phyloP scores from a whole-genome alignment of 2,797 vertebrate genomes.

The Typhlichthys eigenmanni region DNA sequence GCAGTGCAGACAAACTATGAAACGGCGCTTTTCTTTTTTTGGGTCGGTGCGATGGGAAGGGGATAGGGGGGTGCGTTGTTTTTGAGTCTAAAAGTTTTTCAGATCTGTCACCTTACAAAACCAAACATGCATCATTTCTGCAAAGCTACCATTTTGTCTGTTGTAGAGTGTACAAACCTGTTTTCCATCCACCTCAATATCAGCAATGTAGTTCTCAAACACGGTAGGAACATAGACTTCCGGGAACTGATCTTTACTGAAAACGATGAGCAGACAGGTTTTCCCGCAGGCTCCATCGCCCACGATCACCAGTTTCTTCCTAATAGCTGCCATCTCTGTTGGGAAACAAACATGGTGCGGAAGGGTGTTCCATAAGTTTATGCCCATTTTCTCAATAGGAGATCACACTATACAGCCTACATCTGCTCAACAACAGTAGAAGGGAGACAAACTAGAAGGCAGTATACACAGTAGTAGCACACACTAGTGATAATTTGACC shows the following conservation, averaged over 20 bases:
- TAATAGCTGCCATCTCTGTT: conserved; percentile 90
- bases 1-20: neutral
- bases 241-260: conserved; percentile 98
- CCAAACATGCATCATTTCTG: neutral
- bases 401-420: neutral
- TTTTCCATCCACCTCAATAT: conserved; percentile 95
- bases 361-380: neutral
- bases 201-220: conserved; percentile 98
- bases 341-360: conserved; percentile 30
- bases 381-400: neutral
- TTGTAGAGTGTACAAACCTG: conserved; percentile 80
- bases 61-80: no score
- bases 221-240: conserved; percentile 97
- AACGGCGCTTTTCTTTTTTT: no score
- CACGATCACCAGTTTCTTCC: conserved; percentile 98
- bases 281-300: conserved; percentile 97
- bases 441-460: no score
- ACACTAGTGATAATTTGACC: no score
- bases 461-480: no score
- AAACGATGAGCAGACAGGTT: conserved; percentile 96
- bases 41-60: no score
- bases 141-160: neutral
- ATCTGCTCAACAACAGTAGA: no score
- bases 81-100: no score
- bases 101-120: no score